Conservation (phyloP, 1,140 invertebrate genomes). For the Drosophila sulfurigaster region DNA sequence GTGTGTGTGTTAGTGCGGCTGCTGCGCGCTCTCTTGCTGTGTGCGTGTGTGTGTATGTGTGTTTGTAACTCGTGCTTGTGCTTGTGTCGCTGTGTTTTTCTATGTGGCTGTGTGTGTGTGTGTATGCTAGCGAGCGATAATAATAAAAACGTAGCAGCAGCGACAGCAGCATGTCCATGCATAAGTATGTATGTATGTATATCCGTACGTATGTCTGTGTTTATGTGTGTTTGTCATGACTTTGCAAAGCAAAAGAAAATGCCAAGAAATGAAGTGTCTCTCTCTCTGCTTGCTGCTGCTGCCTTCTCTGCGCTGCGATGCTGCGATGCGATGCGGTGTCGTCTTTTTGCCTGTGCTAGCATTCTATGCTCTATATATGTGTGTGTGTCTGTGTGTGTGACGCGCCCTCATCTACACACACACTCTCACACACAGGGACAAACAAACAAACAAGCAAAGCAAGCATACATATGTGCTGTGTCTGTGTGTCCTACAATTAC, state of each 20-base stretch:
- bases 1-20: conserved; percentile 37
- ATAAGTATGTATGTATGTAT: conserved; percentile 51
- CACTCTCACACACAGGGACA: neutral
- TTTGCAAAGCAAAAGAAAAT: conserved; percentile 69
- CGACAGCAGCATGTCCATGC: conserved; percentile 46
- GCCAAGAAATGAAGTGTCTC: conserved; percentile 79
- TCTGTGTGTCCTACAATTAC: conserved; percentile 69
- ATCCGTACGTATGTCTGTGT: conserved; percentile 36
- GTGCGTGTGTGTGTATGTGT: conserved; percentile 10
- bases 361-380: conserved; percentile 29
- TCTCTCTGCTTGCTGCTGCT: conserved; percentile 15
- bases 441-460: neutral
- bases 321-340: conserved; percentile 3
- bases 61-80: neutral
- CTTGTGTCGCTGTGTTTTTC: conserved; percentile 28
- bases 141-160: conserved; percentile 75
- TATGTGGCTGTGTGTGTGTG: conserved; percentile 18
- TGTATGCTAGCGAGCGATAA: conserved; percentile 65
- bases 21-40: conserved; percentile 34
- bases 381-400: conserved; percentile 36
- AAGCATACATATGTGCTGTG: conserved; percentile 15
- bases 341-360: conserved; percentile 15
- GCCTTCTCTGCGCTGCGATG: conserved; percentile 17
- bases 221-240: conserved; percentile 40
- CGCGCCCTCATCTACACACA: conserved; percentile 15